phyloP scores from a whole-genome alignment of 2,797 vertebrate species.

The Protonibea diacanthus region DNA sequence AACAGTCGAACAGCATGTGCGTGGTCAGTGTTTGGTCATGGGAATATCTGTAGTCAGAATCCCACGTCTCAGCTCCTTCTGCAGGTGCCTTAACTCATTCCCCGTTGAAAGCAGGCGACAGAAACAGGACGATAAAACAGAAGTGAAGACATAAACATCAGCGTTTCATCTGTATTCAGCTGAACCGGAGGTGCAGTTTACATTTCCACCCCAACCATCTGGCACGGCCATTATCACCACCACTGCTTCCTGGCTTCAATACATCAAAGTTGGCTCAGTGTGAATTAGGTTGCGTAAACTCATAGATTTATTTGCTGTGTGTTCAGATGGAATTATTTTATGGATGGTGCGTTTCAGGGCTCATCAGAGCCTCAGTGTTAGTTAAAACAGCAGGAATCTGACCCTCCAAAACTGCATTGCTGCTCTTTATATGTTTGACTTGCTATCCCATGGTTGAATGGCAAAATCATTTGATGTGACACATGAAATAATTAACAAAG shows the following conservation, averaged over 20 bases:
- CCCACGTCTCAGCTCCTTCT: neutral
- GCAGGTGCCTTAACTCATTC: neutral
- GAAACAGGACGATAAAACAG: neutral
- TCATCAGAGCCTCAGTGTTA: neutral
- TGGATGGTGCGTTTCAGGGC: neutral
- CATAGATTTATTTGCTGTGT: neutral
- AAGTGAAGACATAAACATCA: neutral
- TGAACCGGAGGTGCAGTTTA: slow-evolving; percentile 16
- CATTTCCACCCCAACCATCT: neutral
- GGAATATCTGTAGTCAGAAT: neutral
- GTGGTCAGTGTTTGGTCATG: neutral
- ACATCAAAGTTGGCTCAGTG: neutral
- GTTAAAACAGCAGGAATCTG: no score
- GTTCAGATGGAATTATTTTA: neutral
- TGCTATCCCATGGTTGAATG: neutral
- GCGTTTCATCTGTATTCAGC: slow-evolving; percentile 1
- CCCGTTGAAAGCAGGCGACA: neutral
- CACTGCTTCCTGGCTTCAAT: neutral
- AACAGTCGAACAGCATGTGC: neutral
- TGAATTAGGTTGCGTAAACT: neutral
- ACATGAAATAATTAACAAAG: no score
- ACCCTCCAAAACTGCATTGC: no score
- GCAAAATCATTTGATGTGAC: neutral
- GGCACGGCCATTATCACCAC: neutral
- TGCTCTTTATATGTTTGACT: neutral